Conservation (phyloP, 2,113 vertebrate genomes). For the Onychostruthus taczanowskii region DNA sequence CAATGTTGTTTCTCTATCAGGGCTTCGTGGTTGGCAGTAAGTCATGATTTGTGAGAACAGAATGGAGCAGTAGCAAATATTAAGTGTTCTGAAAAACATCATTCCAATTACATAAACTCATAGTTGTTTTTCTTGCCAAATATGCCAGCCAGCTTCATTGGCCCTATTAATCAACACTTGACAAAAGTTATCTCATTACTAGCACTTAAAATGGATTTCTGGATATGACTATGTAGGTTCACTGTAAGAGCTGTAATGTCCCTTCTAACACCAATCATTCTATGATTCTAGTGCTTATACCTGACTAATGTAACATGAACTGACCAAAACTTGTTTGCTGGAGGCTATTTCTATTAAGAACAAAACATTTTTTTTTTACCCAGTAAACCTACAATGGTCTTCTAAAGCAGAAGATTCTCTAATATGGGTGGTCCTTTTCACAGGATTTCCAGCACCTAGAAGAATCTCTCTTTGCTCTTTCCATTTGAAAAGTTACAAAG, state of each 20-base stretch:
- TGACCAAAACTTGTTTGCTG: not conserved
- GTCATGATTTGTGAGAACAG: not conserved
- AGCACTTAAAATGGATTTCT: not conserved
- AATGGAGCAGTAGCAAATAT: not conserved
- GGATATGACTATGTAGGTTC: not conserved
- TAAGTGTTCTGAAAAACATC: not conserved
- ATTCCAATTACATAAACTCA: not conserved
- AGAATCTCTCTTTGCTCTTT: conserved; percentile 11
- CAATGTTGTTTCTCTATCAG: not conserved
- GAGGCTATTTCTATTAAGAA: not conserved
- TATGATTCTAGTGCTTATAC: not conserved
- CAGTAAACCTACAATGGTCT: not conserved
- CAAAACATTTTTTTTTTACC: not conserved
- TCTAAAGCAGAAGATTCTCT: not conserved
- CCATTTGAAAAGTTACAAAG: conserved; percentile 12
- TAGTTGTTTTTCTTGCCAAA: not conserved
- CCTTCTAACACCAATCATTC: not conserved
- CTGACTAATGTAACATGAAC: not conserved
- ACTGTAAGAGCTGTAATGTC: not conserved
- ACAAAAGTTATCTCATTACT: not conserved
- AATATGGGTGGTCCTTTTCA: not conserved
- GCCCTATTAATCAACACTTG: not conserved
- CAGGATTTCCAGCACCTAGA: not conserved
- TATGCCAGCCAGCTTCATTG: not conserved
- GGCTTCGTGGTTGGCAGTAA: not conserved